Percentiles rank a stretch among this genome's conserved stretches.
Conservation (phyloP, 2,113 vertebrate genomes). For the Pipa parva region DNA sequence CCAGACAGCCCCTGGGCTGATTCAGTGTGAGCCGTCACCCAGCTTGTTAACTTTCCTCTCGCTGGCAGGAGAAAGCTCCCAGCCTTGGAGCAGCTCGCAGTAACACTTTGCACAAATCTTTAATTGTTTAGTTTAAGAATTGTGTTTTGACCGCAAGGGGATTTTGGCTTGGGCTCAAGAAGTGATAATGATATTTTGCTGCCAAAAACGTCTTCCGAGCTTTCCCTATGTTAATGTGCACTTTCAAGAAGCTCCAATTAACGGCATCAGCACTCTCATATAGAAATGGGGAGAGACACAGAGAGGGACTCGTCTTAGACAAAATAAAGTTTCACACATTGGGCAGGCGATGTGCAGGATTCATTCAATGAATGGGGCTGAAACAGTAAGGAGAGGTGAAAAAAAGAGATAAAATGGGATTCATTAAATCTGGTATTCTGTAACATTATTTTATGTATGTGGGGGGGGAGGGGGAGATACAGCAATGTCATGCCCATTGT, state of each 20-base stretch:
- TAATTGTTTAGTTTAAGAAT: conserved; percentile 81
- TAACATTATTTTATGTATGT: no score
- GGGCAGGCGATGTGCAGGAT: conserved; percentile 28
- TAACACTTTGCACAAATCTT: conserved; percentile 71
- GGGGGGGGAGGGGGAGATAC: no score
- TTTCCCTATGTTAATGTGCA: conserved; percentile 69
- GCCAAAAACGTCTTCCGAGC: conserved; percentile 72
- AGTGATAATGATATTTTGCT: conserved; percentile 82
- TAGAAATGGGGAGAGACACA: conserved; percentile 43
- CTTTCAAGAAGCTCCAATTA: conserved; percentile 75
- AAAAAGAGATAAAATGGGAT: background rate
- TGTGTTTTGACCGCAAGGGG: conserved; percentile 80
- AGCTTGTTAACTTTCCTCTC: conserved; percentile 52
- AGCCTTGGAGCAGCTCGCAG: conserved; percentile 59
- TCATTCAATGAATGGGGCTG: background rate
- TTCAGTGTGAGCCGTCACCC: background rate
- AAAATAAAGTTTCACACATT: conserved; percentile 7
- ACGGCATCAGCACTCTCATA: conserved; percentile 63
- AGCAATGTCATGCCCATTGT: no score
- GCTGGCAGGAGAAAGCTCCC: conserved; percentile 51
- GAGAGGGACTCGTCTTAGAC: conserved; percentile 29
- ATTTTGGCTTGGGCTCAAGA: conserved; percentile 77
- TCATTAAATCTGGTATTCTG: no score
- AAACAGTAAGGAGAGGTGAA: background rate
- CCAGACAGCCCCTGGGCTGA: conserved; percentile 1